Conservation (phyloP, 2,888 invertebrate species). For the Mechanitis messenoides region DNA sequence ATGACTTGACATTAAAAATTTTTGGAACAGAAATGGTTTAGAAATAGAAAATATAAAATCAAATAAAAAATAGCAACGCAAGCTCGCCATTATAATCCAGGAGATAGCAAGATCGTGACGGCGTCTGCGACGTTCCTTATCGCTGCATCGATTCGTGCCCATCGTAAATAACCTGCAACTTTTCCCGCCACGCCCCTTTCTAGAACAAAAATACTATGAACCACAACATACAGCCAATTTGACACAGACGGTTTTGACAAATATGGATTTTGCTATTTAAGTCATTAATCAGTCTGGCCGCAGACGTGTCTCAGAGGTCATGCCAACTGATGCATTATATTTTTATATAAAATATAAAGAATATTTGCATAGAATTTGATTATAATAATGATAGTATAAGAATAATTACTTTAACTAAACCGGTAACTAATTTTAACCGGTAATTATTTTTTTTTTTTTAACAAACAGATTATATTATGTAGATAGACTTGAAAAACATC, state of each 20-base stretch:
- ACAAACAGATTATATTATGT: too few relatives aligned
- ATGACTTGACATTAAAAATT: too few relatives aligned
- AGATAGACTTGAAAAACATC: too few relatives aligned
- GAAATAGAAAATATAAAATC: background rate
- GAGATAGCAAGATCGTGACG: conserved; percentile 74
- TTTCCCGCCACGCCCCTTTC: conserved; percentile 72
- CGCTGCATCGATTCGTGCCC: conserved; percentile 73
- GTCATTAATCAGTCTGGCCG: conserved; percentile 15
- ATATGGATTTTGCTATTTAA: conserved; percentile 9
- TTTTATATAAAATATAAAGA: background rate
- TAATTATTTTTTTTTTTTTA: too few relatives aligned
- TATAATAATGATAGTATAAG: background rate
- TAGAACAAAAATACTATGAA: conserved; percentile 51
- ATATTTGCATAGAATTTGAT: conserved; percentile 1
- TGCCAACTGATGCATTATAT: background rate
- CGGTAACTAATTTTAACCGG: too few relatives aligned
- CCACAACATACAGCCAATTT: conserved; percentile 25
- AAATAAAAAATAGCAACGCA: conserved; percentile 12
- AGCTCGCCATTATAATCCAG: conserved; percentile 62
- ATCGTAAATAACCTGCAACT: conserved; percentile 76
- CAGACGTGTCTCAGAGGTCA: conserved; percentile 2
- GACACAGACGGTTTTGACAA: conserved; percentile 8
- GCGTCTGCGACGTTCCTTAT: conserved; percentile 75
- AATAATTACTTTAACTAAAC: too few relatives aligned
- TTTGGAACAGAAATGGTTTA: too few relatives aligned